Percentiles rank a stretch among this genome's conserved stretches.
Conservation (phyloP, 2,888 invertebrate species). For the Drosophila merina region DNA sequence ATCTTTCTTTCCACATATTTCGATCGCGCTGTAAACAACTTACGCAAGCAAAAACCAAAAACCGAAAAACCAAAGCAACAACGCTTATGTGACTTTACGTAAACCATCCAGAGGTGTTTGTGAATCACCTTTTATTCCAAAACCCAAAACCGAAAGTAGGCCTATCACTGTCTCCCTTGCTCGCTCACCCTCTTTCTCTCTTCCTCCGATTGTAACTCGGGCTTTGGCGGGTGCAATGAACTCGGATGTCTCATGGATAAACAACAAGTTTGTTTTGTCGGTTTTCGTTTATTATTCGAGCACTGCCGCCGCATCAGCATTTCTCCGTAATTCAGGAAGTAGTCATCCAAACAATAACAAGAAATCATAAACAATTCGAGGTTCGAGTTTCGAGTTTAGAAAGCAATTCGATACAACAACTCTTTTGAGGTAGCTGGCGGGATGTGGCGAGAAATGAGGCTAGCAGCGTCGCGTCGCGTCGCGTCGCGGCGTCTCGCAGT, state of each 20-base stretch:
- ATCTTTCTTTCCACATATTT: slow-evolving; percentile 45
- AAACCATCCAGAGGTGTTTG: slow-evolving; percentile 48
- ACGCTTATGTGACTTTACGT: slow-evolving; percentile 68
- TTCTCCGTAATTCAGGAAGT: slow-evolving; percentile 44
- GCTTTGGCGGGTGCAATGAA: slow-evolving; percentile 64
- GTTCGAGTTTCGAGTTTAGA: slow-evolving; percentile 26
- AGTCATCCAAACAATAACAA: slow-evolving; percentile 27
- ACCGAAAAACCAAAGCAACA: slow-evolving; percentile 35
- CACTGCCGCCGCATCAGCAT: slow-evolving; percentile 2
- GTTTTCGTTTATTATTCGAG: slow-evolving; percentile 16
- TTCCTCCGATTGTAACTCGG: background rate
- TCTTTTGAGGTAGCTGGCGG: background rate
- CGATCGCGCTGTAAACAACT: slow-evolving; percentile 73
- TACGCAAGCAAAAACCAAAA: slow-evolving; percentile 65
- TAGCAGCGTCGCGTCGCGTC: too few relatives aligned
- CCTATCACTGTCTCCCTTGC: slow-evolving; percentile 35
- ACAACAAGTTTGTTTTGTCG: slow-evolving; percentile 30
- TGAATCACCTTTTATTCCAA: slow-evolving; percentile 64
- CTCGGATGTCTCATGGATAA: slow-evolving; percentile 24
- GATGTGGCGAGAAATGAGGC: background rate
- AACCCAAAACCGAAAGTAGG: slow-evolving; percentile 59
- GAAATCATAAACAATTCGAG: slow-evolving; percentile 25
- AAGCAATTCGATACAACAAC: slow-evolving; percentile 35
- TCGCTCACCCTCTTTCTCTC: background rate
- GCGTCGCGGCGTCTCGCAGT: slow-evolving; percentile 42